Conservation (phyloP, 1,140 invertebrate species). For the Saccostrea glomerata region DNA sequence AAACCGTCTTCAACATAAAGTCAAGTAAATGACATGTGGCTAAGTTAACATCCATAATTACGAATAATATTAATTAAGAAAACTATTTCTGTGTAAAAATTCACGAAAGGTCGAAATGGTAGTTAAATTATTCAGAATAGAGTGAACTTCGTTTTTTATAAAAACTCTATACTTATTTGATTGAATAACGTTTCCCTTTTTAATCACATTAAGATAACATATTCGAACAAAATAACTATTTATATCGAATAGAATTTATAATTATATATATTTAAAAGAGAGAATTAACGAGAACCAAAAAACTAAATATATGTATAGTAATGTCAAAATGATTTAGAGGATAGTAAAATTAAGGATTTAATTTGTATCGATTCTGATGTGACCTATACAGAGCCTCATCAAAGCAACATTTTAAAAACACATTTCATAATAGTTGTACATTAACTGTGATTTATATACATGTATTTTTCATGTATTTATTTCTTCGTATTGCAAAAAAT, state of each 20-base stretch:
- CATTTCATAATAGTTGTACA: too few relatives aligned
- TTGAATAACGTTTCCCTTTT: background rate
- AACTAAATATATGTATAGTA: background rate
- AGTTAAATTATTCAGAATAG: background rate
- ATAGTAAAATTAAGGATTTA: background rate
- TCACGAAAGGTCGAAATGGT: background rate
- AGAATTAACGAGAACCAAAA: background rate
- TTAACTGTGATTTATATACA: too few relatives aligned
- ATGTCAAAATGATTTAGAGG: conserved; percentile 12
- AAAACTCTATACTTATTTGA: background rate
- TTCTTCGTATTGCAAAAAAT: too few relatives aligned
- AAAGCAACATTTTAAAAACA: too few relatives aligned
- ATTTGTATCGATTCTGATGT: too few relatives aligned
- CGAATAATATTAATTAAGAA: background rate
- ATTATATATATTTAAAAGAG: background rate
- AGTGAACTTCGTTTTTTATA: background rate
- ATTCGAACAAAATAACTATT: background rate
- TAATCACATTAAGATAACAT: background rate
- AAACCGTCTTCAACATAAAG: background rate
- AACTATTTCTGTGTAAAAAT: background rate
- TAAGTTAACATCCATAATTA: background rate
- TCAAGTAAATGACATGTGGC: background rate
- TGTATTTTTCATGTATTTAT: too few relatives aligned
- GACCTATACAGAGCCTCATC: too few relatives aligned
- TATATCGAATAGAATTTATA: background rate